Conservation (phyloP, 2,888 invertebrate genomes). For the Rugalucina vietnamica region DNA sequence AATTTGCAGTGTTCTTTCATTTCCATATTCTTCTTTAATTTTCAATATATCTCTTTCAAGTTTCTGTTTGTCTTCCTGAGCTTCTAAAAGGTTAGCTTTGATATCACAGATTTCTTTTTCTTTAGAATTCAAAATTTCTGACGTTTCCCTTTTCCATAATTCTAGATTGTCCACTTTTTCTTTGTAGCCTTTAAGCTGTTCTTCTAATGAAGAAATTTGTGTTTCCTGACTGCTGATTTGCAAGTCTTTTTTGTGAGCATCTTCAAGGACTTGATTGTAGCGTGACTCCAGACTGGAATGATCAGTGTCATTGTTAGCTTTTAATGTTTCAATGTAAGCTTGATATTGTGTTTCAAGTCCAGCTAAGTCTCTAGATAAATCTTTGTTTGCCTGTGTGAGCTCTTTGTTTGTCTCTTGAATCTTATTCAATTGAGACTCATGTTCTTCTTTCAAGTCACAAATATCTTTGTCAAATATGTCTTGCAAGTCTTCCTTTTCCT, state of each 20-base stretch:
- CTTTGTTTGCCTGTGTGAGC: neutral
- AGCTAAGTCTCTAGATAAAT: neutral
- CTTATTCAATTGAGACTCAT: neutral
- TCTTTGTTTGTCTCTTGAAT: neutral
- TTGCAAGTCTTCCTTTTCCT: slow-evolving; percentile 34
- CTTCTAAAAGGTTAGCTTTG: slow-evolving; percentile 28
- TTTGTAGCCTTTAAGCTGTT: slow-evolving; percentile 63
- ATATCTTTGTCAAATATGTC: slow-evolving; percentile 39
- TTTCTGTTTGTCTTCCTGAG: slow-evolving; percentile 39
- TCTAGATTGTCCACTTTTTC: slow-evolving; percentile 60
- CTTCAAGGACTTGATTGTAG: slow-evolving; percentile 61
- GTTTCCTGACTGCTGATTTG: slow-evolving; percentile 66
- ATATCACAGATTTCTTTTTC: slow-evolving; percentile 23
- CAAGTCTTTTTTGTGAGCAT: slow-evolving; percentile 68
- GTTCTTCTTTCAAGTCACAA: slow-evolving; percentile 11
- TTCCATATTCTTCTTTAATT: slow-evolving; percentile 10
- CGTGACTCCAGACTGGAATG: slow-evolving; percentile 62
- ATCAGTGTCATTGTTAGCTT: slow-evolving; percentile 63
- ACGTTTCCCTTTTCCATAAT: slow-evolving; percentile 57
- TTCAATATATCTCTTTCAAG: slow-evolving; percentile 34
- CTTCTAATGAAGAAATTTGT: slow-evolving; percentile 49
- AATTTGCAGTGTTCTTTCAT: slow-evolving; percentile 19
- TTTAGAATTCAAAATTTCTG: slow-evolving; percentile 37
- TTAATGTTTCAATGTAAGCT: slow-evolving; percentile 67
- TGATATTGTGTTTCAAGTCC: slow-evolving; percentile 64